Evolutionary conservation across 2,888 invertebrate species (phyloP).

Genomic region (Vandiemenella viatica): DNA sequence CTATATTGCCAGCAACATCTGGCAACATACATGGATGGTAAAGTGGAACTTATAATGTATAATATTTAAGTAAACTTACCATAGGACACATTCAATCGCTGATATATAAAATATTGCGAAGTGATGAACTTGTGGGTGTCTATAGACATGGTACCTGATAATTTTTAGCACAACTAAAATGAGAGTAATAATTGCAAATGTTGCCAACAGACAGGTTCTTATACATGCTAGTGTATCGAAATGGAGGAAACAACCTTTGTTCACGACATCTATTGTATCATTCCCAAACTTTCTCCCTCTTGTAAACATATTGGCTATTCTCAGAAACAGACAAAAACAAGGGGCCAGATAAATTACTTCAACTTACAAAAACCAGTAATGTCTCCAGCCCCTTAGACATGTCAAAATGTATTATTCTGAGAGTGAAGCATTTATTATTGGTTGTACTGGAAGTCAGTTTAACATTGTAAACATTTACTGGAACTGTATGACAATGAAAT

Average conservation of each 20-base stretch:
- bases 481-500: no score
- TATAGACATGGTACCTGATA: conserved; percentile 29
- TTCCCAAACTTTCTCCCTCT: conserved; percentile 25
- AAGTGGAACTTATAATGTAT: neutral
- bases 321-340: no score
- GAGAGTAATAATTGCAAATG: conserved; percentile 29
- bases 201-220: conserved; percentile 30
- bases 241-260: conserved; percentile 30
- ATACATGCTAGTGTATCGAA: conserved; percentile 32
- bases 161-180: conserved; percentile 26
- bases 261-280: conserved; percentile 29
- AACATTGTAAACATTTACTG: no score
- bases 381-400: no score
- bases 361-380: no score
- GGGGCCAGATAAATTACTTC: no score
- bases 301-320: conserved; percentile 13
- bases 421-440: no score
- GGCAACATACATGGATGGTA: neutral
- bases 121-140: conserved; percentile 33
- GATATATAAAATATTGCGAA: conserved; percentile 35
- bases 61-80: conserved; percentile 24
- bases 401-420: no score
- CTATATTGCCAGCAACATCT: neutral
- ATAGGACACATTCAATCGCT: conserved; percentile 30
- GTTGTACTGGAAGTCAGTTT: no score